Conservation (phyloP, 2,113 vertebrate species). For the Lipophrys pholis region DNA sequence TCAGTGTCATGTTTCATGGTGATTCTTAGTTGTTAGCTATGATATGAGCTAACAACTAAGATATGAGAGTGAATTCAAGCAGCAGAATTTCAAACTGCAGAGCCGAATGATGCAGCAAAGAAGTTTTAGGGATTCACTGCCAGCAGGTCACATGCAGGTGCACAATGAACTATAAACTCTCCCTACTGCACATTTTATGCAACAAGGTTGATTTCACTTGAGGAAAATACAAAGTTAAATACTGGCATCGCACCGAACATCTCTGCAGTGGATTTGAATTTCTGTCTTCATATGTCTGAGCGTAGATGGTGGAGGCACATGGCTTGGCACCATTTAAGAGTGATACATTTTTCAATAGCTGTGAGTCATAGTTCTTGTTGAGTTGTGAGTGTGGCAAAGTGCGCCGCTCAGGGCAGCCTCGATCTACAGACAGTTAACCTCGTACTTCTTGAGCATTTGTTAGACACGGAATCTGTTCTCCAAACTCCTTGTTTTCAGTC, state of each 20-base stretch:
- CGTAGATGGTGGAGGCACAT: constrained; percentile 36
- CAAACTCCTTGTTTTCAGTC: constrained; percentile 65
- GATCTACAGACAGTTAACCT: constrained; percentile 42
- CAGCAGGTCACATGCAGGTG: too few relatives aligned
- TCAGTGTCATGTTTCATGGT: neutral
- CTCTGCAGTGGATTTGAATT: constrained; percentile 17
- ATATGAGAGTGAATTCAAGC: constrained; percentile 15
- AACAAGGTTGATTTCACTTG: constrained; percentile 16
- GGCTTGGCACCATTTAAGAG: constrained; percentile 51
- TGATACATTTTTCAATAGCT: constrained; percentile 64
- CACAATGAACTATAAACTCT: neutral
- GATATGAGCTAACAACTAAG: too few relatives aligned
- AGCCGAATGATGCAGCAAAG: constrained; percentile 8
- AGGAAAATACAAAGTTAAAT: constrained; percentile 21
- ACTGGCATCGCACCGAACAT: neutral
- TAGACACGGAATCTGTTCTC: constrained; percentile 64
- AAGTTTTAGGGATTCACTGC: constrained; percentile 24
- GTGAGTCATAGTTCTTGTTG: constrained; percentile 52
- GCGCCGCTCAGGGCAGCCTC: constrained; percentile 39
- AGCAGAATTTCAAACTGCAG: neutral
- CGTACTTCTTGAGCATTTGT: constrained; percentile 54
- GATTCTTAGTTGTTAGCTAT: too few relatives aligned
- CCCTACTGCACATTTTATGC: constrained; percentile 1
- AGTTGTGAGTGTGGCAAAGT: constrained; percentile 46
- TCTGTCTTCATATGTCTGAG: constrained; percentile 10